Percentiles rank a stretch among this genome's conserved stretches.
Evolutionary conservation across 1,140 invertebrate species (phyloP).

Genomic region (Pseudoatta argentina): DNA sequence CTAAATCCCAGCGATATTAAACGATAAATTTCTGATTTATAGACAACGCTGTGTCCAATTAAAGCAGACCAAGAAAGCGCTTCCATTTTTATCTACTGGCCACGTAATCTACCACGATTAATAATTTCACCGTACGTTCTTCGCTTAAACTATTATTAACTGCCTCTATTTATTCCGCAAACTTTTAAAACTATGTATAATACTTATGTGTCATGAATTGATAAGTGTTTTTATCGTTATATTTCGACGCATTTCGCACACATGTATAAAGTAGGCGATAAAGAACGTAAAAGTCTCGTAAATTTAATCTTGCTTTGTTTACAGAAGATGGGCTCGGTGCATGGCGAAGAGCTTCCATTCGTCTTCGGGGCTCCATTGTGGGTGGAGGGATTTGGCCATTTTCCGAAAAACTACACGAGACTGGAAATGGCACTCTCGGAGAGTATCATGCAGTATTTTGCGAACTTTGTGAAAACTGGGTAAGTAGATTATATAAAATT

Average conservation of each 20-base stretch:
- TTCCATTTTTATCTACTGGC: conserved; percentile 28
- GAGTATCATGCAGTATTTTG: conserved; percentile 94
- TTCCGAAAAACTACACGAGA: conserved; percentile 93
- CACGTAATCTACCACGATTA: conserved; percentile 5
- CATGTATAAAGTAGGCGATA: not conserved
- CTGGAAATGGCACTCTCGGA: conserved; percentile 94
- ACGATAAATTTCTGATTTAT: conserved; percentile 62
- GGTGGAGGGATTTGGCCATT: conserved; percentile 92
- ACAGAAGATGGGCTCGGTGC: conserved; percentile 94
- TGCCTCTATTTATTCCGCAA: not conserved
- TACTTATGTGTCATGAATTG: not conserved
- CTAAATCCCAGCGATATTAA: conserved; percentile 61
- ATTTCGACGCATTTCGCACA: not conserved
- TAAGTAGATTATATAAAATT: conserved; percentile 86
- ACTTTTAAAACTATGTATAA: not conserved
- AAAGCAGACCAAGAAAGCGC: not conserved
- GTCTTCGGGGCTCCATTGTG: conserved; percentile 93
- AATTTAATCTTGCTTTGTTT: conserved; percentile 76
- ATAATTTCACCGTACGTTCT: conserved; percentile 3
- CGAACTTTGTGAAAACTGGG: conserved; percentile 97
- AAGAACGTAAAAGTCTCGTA: not conserved
- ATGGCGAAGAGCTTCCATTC: conserved; percentile 96
- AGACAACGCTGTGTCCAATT: conserved; percentile 29
- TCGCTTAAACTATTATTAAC: conserved; percentile 4
- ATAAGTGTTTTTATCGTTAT: not conserved